Evolutionary conservation across 2,888 invertebrate species (phyloP).

Genomic region (Oxycera nigricornis): DNA sequence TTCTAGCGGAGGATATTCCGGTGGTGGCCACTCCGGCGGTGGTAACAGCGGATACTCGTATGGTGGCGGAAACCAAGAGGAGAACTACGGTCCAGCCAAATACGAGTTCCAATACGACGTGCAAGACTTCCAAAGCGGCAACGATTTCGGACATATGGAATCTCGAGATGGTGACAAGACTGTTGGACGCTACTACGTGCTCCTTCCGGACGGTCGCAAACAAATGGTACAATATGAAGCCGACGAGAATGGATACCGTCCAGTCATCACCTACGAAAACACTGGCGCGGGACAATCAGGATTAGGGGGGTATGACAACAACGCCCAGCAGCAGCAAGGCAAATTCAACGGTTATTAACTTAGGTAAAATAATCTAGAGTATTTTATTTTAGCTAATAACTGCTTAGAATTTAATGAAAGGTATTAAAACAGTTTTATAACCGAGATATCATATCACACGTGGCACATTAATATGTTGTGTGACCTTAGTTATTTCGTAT

Average conservation of each 20-base stretch:
- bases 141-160: constrained; percentile 73
- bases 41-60: constrained; percentile 55
- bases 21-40: too few relatives aligned
- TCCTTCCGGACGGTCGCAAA: constrained; percentile 73
- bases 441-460: constrained; percentile 23
- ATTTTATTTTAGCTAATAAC: constrained; percentile 35
- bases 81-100: constrained; percentile 70
- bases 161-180: constrained; percentile 69
- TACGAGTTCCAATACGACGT: constrained; percentile 75
- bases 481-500: too few relatives aligned
- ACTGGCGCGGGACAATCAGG: constrained; percentile 57
- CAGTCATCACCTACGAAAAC: constrained; percentile 73
- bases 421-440: constrained; percentile 20
- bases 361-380: constrained; percentile 22
- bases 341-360: constrained; percentile 49
- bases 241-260: constrained; percentile 72
- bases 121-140: constrained; percentile 69
- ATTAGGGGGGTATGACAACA: constrained; percentile 54
- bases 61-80: constrained; percentile 56
- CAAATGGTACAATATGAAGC: constrained; percentile 76
- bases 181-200: constrained; percentile 70
- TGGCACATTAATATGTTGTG: constrained; percentile 26
- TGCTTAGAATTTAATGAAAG: constrained; percentile 16
- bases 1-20: too few relatives aligned
- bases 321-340: constrained; percentile 50